These are phyloP conservation scores for Yoshiicerus persimilis DNA, from an alignment of 1,140 invertebrate genomes.

Conservation along the genomic window DNA sequence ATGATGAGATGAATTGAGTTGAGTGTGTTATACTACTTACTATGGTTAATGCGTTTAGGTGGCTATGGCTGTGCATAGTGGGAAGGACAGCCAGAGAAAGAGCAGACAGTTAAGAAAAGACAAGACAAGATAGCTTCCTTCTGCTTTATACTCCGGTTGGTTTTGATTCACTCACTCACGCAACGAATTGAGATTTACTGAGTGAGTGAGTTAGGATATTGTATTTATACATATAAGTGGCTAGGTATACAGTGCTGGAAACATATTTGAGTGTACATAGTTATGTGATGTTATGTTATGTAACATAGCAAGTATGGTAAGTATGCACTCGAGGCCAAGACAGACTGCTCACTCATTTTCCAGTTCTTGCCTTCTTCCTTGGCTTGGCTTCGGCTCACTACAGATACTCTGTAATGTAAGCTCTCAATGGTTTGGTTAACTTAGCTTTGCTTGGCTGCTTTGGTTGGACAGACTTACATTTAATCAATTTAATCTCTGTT, in stretches of 20 bases:
- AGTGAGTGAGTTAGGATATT: neutral
- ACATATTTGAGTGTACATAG: neutral
- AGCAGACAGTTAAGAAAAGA: neutral
- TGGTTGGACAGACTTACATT: constrained; percentile 23
- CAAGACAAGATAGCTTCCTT: neutral
- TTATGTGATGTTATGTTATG: constrained; percentile 21
- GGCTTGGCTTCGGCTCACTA: too few species aligned
- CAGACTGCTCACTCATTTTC: constrained; percentile 7
- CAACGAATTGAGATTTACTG: constrained; percentile 8
- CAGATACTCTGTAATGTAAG: too few species aligned
- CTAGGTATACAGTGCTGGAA: neutral
- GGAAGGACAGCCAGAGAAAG: neutral
- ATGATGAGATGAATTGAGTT: neutral
- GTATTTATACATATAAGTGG: neutral
- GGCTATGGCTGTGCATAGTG: neutral
- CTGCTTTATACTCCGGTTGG: neutral
- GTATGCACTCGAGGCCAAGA: neutral
- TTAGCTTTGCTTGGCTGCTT: neutral
- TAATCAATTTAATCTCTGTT: constrained; percentile 30
- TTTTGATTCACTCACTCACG: neutral
- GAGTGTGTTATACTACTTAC: neutral
- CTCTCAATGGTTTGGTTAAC: neutral
- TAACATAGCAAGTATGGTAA: neutral
- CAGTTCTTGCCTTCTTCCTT: neutral
- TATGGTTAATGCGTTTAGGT: neutral